phyloP scores from a whole-genome alignment of 2,888 invertebrate species.

The Tinea trinotella region DNA sequence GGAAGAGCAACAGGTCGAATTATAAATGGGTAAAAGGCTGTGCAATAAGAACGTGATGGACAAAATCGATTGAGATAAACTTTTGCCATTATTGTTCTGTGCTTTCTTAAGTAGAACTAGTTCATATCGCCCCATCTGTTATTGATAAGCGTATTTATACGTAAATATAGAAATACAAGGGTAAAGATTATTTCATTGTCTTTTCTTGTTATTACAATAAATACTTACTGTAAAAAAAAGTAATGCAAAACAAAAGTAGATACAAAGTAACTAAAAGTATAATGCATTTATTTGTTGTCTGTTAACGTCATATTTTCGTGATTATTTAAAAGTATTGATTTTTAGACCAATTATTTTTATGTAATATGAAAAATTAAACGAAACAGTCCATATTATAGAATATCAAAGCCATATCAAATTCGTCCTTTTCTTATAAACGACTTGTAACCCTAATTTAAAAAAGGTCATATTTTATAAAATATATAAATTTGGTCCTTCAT shows the following conservation, averaged over 20 bases:
- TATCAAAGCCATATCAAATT: no score
- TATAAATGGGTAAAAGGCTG: neutral
- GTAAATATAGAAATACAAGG: neutral
- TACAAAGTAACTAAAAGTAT: no score
- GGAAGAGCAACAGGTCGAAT: neutral
- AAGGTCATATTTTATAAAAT: slow-evolving; percentile 9
- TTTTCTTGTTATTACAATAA: neutral
- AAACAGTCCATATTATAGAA: no score
- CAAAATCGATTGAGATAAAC: slow-evolving; percentile 13
- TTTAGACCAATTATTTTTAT: no score
- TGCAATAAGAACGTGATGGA: slow-evolving; percentile 1
- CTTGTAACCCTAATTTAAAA: neutral
- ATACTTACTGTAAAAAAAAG: no score
- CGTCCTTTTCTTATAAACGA: neutral
- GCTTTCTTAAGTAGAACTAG: neutral
- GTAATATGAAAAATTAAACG: no score
- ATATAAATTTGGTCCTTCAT: slow-evolving; percentile 8
- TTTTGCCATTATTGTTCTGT: slow-evolving; percentile 14
- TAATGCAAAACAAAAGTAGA: no score
- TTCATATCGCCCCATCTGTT: slow-evolving; percentile 6
- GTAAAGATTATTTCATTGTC: neutral
- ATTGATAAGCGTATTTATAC: neutral
- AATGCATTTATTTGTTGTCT: no score
- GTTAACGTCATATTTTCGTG: no score
- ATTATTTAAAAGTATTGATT: no score